phyloP scores from a whole-genome alignment of 2,888 invertebrate genomes.

The Stenchaetothrips biformis region DNA sequence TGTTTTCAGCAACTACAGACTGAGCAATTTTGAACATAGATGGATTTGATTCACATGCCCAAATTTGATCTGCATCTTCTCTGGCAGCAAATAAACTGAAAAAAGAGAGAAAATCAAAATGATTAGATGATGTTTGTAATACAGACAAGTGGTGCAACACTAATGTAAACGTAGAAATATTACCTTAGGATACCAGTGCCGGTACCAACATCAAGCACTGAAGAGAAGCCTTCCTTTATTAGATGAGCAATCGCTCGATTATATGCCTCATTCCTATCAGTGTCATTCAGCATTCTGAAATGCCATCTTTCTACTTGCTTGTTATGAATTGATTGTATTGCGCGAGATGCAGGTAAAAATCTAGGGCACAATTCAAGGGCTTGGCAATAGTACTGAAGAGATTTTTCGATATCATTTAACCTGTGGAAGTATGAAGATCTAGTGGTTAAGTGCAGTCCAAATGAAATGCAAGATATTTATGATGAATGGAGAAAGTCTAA shows the following conservation, averaged over 20 bases:
- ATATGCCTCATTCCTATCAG: constrained; percentile 61
- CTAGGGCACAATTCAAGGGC: constrained; percentile 51
- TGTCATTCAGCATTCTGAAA: constrained; percentile 76
- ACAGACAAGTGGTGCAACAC: not conserved
- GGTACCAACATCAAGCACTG: constrained; percentile 69
- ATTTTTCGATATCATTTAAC: constrained; percentile 53
- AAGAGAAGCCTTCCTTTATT: constrained; percentile 50
- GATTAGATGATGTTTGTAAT: constrained; percentile 17
- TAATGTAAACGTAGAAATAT: constrained; percentile 7
- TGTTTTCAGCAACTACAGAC: constrained; percentile 53
- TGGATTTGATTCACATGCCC: constrained; percentile 64
- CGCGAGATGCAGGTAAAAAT: constrained; percentile 58
- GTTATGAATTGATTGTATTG: constrained; percentile 63
- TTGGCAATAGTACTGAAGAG: constrained; percentile 54
- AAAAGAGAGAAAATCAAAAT: constrained; percentile 32
- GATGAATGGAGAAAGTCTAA: not conserved
- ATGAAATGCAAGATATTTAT: constrained; percentile 25
- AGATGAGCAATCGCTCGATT: constrained; percentile 56
- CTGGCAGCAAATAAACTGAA: constrained; percentile 58
- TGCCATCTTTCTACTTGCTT: constrained; percentile 73
- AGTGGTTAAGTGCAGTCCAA: constrained; percentile 24
- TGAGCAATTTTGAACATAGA: constrained; percentile 58
- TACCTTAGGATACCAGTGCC: constrained; percentile 68
- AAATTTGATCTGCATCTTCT: constrained; percentile 53
- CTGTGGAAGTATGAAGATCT: constrained; percentile 44